These are phyloP conservation scores for Crepidodera aurea DNA, from an alignment of 2,888 invertebrate species.

Conservation along the genomic window DNA sequence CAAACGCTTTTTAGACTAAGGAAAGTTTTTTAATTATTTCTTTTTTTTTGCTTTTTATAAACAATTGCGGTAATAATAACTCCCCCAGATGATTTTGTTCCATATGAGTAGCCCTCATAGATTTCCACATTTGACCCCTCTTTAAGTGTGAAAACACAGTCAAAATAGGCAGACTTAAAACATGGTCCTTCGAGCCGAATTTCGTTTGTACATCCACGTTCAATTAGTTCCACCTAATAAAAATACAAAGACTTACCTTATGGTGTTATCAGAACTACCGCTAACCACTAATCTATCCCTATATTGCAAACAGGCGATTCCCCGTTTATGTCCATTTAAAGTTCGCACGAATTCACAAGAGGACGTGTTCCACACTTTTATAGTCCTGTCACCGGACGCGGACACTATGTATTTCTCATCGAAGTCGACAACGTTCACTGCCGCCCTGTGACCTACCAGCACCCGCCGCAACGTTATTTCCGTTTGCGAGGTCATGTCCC, in stretches of 20 bases:
- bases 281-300: constrained; percentile 97
- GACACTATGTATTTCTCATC: constrained; percentile 99
- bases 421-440: constrained; percentile 99
- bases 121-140: no score
- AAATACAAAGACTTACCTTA: constrained; percentile 76
- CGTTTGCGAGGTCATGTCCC: constrained; percentile 98
- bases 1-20: no score
- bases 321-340: constrained; percentile 97
- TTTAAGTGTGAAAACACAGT: no score
- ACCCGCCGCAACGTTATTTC: constrained; percentile 96
- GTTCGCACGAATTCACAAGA: constrained; percentile 99
- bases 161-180: no score
- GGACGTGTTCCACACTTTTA: constrained; percentile 99
- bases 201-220: no score
- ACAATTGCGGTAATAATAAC: no score
- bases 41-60: no score
- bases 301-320: constrained; percentile 99
- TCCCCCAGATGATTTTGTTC: no score
- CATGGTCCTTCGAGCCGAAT: no score
- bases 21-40: no score
- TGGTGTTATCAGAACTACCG: constrained; percentile 99
- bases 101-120: no score
- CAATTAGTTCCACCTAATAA: no score
- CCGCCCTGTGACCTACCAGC: constrained; percentile 97
- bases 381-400: constrained; percentile 98